These are phyloP conservation scores for Anguilla marmorata DNA, from an alignment of 2,797 vertebrate genomes.

Conservation along the genomic window DNA sequence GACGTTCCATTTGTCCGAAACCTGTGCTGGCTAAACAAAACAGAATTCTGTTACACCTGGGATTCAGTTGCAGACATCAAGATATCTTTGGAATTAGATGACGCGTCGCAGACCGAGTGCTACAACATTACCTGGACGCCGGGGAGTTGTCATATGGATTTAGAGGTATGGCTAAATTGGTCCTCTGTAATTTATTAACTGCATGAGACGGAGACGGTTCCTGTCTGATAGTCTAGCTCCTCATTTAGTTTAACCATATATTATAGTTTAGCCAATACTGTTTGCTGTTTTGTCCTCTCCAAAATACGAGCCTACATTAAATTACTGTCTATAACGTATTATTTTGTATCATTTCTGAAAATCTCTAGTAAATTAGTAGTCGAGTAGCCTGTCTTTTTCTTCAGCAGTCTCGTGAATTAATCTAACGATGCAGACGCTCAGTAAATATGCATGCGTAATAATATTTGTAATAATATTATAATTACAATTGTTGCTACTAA, in stretches of 20 bases:
- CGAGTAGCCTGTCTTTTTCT: not conserved
- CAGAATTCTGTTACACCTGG: constrained; percentile 89
- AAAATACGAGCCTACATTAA: not conserved
- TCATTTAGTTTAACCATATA: not conserved
- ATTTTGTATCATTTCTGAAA: not conserved
- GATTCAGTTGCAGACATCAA: constrained; percentile 82
- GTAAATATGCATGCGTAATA: not conserved
- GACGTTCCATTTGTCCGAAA: constrained; percentile 85
- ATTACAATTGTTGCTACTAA: not conserved
- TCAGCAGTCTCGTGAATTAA: not conserved
- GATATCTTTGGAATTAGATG: constrained; percentile 73
- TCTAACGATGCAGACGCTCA: not conserved
- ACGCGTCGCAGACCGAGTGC: constrained; percentile 78
- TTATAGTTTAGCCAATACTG: not conserved
- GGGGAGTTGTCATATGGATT: constrained; percentile 78
- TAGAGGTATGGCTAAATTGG: constrained; percentile 74
- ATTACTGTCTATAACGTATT: constrained; percentile 2
- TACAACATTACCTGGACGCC: constrained; percentile 83
- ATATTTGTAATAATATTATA: not conserved
- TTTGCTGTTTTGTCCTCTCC: not conserved
- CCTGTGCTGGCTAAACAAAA: constrained; percentile 84
- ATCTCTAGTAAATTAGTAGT: not conserved
- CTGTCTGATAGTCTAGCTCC: not conserved
- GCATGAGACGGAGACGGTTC: not conserved
- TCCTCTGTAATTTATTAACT: not conserved